These are phyloP conservation scores for Alexandromys fortis DNA, from an alignment of 2,113 vertebrate species.

Conservation along the genomic window DNA sequence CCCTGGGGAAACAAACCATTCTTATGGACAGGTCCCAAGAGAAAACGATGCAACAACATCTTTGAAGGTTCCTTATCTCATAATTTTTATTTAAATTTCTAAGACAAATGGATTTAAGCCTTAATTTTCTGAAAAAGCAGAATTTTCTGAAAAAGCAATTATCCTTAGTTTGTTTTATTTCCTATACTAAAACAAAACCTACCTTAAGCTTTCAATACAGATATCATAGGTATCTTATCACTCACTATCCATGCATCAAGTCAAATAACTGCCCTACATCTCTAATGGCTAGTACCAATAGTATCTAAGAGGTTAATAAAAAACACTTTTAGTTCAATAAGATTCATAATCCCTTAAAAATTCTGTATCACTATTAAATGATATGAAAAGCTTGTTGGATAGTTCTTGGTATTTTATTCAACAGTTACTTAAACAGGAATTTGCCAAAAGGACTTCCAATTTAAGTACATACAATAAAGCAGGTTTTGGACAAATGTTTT, in stretches of 20 bases:
- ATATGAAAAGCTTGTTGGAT: background rate
- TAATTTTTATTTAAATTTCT: background rate
- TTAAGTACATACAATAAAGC: background rate
- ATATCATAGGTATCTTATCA: background rate
- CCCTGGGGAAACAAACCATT: background rate
- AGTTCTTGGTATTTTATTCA: constrained; percentile 9
- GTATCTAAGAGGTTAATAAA: background rate
- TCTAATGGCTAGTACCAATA: background rate
- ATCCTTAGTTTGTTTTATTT: constrained; percentile 1
- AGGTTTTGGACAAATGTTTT: background rate
- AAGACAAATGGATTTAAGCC: background rate
- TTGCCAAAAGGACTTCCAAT: constrained; percentile 18
- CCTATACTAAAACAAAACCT: background rate
- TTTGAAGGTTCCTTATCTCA: background rate
- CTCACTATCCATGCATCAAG: background rate
- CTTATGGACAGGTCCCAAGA: too few species aligned
- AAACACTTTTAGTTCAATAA: background rate
- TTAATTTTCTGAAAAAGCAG: background rate
- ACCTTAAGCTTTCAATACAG: background rate
- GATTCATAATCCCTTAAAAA: constrained; percentile 21
- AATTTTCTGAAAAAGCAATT: background rate
- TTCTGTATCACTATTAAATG: background rate
- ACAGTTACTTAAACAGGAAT: background rate
- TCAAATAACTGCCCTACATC: background rate
- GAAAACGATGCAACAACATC: background rate